Base-by-base conservation (phyloP, 2,888 invertebrate species). In the Uloborus plumipes region DNA sequence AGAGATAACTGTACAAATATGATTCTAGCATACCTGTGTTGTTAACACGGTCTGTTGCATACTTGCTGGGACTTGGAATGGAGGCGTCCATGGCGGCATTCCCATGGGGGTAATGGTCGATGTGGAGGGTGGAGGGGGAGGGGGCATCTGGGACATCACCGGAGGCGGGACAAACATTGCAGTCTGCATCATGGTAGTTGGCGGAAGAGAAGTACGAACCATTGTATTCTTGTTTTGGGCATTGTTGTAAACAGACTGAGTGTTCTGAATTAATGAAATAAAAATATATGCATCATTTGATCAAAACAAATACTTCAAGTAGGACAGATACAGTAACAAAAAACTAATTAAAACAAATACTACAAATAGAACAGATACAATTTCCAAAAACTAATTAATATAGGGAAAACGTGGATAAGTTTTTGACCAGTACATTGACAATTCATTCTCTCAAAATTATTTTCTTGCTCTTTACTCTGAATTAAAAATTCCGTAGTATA, bases 81-180 rank as follows among this genome's bases (percentile, higher is more conserved):
- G 50, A 71, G 71, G 83, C 11, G 67, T 70, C 85, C 84, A 84
- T 22, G 80, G 84, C 20, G 84, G 79, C 84, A 84, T 80, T 22
- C 69, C 73, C 79, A 81, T 31, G 66, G 73, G 77, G 67, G 82
- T n/a, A 70, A 85, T 16, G 58, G 53, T 53, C 2, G 58, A 47
- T 20, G 84, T 80, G 31, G 86, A 80, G 26, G 84, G 79, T 2
- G 69, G 65, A 49, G 79, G 58, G 6, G 74, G 71, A 6, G 81
- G 81, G n/a, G 75, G 75, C 82, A 82, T 67, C 13, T 81, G 81
- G 18, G 81, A 75, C 74, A 81, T 75, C 18, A 77, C 53, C 6
- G 83, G 83, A n/a, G 83, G 77, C 16, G 83, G 83, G 22, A 76
- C 71, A n/a, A 69, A 77, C 67, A 77, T 71, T 6, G 71, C 26